phyloP scores from a whole-genome alignment of 2,888 invertebrate genomes.

The Leptura quadrifasciata region DNA sequence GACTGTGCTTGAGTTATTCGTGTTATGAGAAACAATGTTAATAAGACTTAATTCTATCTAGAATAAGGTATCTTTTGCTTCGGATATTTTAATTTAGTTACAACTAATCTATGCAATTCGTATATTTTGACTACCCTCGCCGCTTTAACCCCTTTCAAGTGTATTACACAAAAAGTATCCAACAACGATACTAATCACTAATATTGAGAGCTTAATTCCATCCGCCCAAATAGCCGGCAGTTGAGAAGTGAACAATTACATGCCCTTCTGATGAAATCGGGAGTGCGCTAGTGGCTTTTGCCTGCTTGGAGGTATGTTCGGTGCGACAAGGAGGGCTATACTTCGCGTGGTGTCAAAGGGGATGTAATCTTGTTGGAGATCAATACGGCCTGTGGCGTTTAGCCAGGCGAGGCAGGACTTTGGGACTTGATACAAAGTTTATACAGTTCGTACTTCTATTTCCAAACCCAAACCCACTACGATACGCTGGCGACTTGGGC shows the following conservation, averaged over 20 bases:
- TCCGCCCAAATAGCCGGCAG: background rate
- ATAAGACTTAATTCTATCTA: too few species aligned
- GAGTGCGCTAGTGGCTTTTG: slow-evolving; percentile 32
- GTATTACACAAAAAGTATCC: background rate
- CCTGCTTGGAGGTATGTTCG: slow-evolving; percentile 35
- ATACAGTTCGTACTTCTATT: slow-evolving; percentile 52
- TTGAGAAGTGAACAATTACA: slow-evolving; percentile 46
- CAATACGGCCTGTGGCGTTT: slow-evolving; percentile 73
- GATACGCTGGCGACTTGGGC: slow-evolving; percentile 26
- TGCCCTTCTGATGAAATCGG: slow-evolving; percentile 15
- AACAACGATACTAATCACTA: background rate
- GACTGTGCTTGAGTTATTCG: too few species aligned
- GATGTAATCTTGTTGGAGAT: slow-evolving; percentile 71
- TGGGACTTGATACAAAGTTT: slow-evolving; percentile 70
- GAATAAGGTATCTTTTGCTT: too few species aligned
- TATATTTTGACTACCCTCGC: too few species aligned
- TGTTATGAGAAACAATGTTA: too few species aligned
- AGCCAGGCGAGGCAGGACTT: slow-evolving; percentile 70
- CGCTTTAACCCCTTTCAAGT: background rate
- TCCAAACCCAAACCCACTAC: slow-evolving; percentile 42
- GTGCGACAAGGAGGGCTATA: slow-evolving; percentile 65
- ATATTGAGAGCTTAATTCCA: background rate
- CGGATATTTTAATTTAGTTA: too few species aligned
- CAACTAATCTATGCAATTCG: too few species aligned
- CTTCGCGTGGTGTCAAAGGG: slow-evolving; percentile 69